phyloP scores from a whole-genome alignment of 2,797 vertebrate genomes.

The Sibirionetta formosa region DNA sequence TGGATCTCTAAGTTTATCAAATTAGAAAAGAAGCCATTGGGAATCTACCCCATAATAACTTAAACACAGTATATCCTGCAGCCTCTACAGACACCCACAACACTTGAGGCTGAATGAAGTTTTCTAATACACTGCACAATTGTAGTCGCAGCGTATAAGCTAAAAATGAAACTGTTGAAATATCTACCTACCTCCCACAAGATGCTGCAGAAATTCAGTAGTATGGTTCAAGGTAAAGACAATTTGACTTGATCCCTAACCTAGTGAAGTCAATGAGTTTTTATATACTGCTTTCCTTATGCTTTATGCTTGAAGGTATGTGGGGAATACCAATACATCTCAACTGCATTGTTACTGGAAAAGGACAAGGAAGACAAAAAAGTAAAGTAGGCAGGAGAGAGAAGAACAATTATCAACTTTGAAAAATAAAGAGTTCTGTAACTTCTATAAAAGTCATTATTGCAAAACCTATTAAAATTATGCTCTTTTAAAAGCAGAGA shows the following conservation, averaged over 20 bases:
- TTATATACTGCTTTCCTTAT: background rate
- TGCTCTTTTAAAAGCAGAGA: background rate
- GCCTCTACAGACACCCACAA: background rate
- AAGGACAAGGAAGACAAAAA: background rate
- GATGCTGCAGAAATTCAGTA: background rate
- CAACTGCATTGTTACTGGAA: background rate
- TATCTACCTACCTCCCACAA: background rate
- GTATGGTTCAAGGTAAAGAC: background rate
- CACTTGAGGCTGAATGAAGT: background rate
- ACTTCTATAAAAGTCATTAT: background rate
- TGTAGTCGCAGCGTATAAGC: slow-evolving; percentile 15
- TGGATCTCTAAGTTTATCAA: background rate
- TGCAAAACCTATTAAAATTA: background rate
- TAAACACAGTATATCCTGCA: background rate
- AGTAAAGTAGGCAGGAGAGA: background rate
- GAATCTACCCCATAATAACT: background rate
- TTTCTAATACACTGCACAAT: background rate
- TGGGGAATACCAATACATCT: background rate
- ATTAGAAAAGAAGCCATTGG: background rate
- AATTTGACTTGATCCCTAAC: background rate
- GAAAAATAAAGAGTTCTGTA: background rate
- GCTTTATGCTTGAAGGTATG: background rate
- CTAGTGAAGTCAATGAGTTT: background rate
- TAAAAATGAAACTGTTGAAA: slow-evolving; percentile 49
- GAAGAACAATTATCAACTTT: background rate